Evolutionary conservation across 1,140 invertebrate genomes (phyloP), one percentile per base, ranked within the genome.

Genomic region (Bombus huntii): DNA sequence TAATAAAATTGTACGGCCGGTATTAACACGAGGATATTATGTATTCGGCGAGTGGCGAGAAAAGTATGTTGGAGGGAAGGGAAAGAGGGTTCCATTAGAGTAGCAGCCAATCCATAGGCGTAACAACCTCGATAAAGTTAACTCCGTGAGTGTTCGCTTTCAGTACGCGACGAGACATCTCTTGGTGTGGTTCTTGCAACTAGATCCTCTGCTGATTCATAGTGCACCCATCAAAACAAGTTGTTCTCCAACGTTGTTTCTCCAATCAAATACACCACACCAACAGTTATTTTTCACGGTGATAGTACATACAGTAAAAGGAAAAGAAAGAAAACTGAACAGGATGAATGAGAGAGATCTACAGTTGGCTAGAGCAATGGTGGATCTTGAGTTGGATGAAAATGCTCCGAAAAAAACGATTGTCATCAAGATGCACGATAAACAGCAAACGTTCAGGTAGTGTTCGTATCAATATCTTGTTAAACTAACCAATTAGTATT

Each of bases 301-400:
- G 62, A 39, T 22, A 10, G 18, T 22, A 28, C 3, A 42, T 10
- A 2, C 18, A 28, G 9, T 44, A 65, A 25, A n/a, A 10, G 1
- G 22, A 15, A 47, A 2, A 37, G 8, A 62, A 0, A n/a, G 15
- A 70, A 47, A 62, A 28, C 39, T 22, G 44, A 10, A 13, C 74
- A 96, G 92, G 70, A 97, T 97, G 96, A 96, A 97, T 92, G 97
- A 97, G 90, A 96, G 96, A 91, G 96, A 97, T 90, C 88, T 97
- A 65, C 95, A 96, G 85, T 92, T 97, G 91, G 97, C 97, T 3
- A 96, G 96, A 28, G 96, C 96, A 42, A 94, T 97, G 87, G 96
- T 96, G 22, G 96, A 91, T 37, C 91, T 94, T 57, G 91, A 94
- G 10, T 37, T 94, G 12, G 83, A 88, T 25, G 90, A 93, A 0